These are phyloP conservation scores for Gymnocheta viridis DNA, from an alignment of 2,888 invertebrate genomes.

Conservation along the genomic window DNA sequence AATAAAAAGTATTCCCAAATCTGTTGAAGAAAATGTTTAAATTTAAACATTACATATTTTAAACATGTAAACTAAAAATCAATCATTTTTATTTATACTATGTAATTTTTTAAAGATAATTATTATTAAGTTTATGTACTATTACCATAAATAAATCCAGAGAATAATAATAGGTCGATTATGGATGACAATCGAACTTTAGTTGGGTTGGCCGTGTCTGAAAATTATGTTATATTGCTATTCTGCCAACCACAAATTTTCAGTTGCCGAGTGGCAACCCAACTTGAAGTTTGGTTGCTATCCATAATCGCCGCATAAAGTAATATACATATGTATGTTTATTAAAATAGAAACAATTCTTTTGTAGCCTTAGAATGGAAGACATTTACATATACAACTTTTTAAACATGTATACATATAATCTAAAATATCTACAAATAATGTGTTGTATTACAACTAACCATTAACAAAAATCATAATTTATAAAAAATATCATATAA, in stretches of 20 bases:
- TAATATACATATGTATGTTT: not conserved
- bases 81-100: constrained; percentile 32
- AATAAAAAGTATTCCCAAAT: not conserved
- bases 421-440: constrained; percentile 6
- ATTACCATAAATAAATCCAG: constrained; percentile 1
- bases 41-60: not conserved
- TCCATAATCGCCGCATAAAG: too few relatives aligned
- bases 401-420: not conserved
- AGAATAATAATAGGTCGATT: too few relatives aligned
- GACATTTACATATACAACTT: constrained; percentile 29
- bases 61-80: constrained; percentile 22
- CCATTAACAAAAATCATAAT: not conserved
- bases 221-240: too few relatives aligned
- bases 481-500: constrained; percentile 21
- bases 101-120: constrained; percentile 24
- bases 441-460: constrained; percentile 12
- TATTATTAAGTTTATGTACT: constrained; percentile 33
- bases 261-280: too few relatives aligned
- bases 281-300: too few relatives aligned
- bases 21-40: not conserved
- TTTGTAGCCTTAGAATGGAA: constrained; percentile 40
- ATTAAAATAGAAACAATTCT: constrained; percentile 12
- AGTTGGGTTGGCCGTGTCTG: too few relatives aligned
- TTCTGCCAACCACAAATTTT: too few relatives aligned
- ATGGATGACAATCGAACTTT: too few relatives aligned